Evolutionary conservation across 2,888 invertebrate species (phyloP), one percentile per base, ranked within the genome.

Genomic region (Catocala fraxini): DNA sequence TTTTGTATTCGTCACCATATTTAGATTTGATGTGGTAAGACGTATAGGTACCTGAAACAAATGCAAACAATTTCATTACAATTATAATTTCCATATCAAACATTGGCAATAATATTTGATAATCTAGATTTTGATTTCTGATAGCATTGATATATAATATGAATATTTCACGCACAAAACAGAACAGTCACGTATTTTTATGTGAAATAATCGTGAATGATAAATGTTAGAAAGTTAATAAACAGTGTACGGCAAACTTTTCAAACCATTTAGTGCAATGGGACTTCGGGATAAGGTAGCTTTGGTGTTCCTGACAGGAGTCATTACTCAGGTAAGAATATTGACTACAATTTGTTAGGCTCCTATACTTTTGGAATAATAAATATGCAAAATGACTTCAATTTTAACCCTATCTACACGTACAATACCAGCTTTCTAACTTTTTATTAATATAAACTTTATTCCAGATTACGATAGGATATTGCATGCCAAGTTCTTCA

Each of bases 241-340:
- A 43, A 46, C 25, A 42, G 6, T 6, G 35, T 35, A 2, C 11
- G 45, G 48, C 56, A 66, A 59, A 46, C 15, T 39, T 59, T 62
- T 7, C 45, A 54, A 56, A 60, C 62, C 69, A 79, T 79, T 72
- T 41, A 72, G 60, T 74, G 83, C 65, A 68, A 91, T 90, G 91
- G 84, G 84, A 49, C 75, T 85, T 58, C 82, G 83, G 48, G 83
- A 85, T 72, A 88, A 86, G 73, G 83, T 86, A 76, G 75, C 83
- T 53, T 72, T 87, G 70, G 42, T 79, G 55, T 60, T 85, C 35
- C 55, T 82, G 56, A 70, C 69, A 52, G 60, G 83, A 34, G 56
- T 81, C 57, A 48, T 79, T 42, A 45, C 75, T 13, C 84, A 86
- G 89, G 91, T 91, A 79, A 82, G 81, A 56, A 49, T 9, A 59